A percentile compares a stretch with the other conserved stretches of the same genome.
Evolutionary conservation across 2,797 vertebrate species (phyloP).

Genomic region (Microctenopoma steveboyesi): DNA sequence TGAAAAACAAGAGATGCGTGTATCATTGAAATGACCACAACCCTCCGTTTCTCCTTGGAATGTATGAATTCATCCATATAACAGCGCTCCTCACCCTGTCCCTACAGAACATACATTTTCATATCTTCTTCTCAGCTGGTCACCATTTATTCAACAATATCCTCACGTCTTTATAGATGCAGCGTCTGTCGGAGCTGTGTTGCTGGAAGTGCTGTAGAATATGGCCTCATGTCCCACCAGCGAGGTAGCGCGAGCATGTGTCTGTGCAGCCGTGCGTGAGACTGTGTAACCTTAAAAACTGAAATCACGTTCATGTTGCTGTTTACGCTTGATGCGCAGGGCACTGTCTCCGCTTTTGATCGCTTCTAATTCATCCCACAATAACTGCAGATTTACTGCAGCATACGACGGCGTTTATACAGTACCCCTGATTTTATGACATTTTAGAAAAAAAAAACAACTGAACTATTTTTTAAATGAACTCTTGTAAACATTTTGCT

Average conservation of each 20-base stretch:
- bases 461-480: conserved; percentile 20
- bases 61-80: conserved; percentile 50
- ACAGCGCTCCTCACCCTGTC: conserved; percentile 6
- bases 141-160: conserved; percentile 65
- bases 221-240: conserved; percentile 48
- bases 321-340: conserved; percentile 22
- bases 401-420: conserved; percentile 4
- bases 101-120: conserved; percentile 64
- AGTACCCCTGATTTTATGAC: conserved; percentile 17
- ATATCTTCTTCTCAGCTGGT: conserved; percentile 67
- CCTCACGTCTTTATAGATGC: conserved; percentile 63
- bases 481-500: conserved; percentile 2
- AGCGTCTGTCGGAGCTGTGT: conserved; percentile 54
- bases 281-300: conserved; percentile 8
- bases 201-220: conserved; percentile 46
- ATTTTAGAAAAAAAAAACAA: not conserved
- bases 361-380: not conserved
- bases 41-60: conserved; percentile 72
- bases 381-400: conserved; percentile 12
- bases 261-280: conserved; percentile 11
- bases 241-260: conserved; percentile 30
- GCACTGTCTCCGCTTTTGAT: conserved; percentile 24
- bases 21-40: conserved; percentile 70
- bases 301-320: conserved; percentile 36
- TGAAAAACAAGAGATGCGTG: conserved; percentile 71